phyloP scores from a whole-genome alignment of 2,797 vertebrate species.

The Acipenser transmontanus region DNA sequence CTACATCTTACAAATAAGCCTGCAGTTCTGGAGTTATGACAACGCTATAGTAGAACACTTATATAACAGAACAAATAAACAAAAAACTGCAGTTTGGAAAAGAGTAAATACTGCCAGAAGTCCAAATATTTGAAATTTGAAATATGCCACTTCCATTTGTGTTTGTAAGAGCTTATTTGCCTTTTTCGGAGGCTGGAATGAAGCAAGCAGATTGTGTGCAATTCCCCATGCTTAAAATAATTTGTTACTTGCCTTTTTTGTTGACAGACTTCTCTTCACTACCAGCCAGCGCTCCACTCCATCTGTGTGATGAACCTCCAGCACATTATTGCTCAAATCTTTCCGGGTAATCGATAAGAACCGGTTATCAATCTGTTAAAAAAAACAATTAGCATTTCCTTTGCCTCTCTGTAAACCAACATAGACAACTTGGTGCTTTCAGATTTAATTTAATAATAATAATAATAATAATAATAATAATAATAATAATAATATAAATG shows the following conservation, averaged over 20 bases:
- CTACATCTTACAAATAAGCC: conserved; percentile 22
- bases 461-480: too few species aligned
- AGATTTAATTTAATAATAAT: too few species aligned
- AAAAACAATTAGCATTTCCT: background rate
- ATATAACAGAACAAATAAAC: conserved; percentile 22
- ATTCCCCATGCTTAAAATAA: background rate
- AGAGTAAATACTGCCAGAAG: conserved; percentile 3
- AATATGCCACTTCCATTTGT: conserved; percentile 4
- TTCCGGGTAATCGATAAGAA: conserved; percentile 57
- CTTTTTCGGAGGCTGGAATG: background rate
- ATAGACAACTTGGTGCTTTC: too few species aligned
- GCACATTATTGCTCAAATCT: conserved; percentile 56
- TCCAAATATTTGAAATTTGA: conserved; percentile 9
- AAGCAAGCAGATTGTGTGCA: background rate
- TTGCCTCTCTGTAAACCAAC: too few species aligned
- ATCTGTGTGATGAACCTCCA: conserved; percentile 62
- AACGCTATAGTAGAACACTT: conserved; percentile 21
- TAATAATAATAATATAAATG: too few species aligned
- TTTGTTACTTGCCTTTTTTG: conserved; percentile 48
- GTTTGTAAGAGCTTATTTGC: background rate
- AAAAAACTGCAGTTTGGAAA: background rate
- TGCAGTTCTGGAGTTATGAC: conserved; percentile 12
- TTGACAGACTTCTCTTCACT: conserved; percentile 54
- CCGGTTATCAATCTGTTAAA: conserved; percentile 51
- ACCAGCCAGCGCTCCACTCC: conserved; percentile 66